These are phyloP conservation scores for Bradypus variegatus DNA, from an alignment of 2,797 vertebrate species.

Conservation along the genomic window DNA sequence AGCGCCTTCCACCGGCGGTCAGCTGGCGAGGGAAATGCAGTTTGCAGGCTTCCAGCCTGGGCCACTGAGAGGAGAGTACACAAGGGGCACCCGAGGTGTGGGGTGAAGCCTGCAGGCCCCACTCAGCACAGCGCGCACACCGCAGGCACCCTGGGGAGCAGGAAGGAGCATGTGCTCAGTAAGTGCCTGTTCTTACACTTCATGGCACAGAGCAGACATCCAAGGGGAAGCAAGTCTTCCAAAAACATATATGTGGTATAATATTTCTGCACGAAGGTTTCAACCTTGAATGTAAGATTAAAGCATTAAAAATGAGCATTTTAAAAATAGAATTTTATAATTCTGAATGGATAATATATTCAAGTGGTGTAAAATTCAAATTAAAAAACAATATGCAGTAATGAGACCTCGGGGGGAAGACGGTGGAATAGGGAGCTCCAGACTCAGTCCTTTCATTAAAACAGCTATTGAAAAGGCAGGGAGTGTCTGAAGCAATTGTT, in stretches of 20 bases:
- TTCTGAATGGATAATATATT: background rate
- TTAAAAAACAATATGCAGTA: background rate
- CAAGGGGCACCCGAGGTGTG: background rate
- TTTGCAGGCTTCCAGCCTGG: background rate
- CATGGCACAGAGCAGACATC: background rate
- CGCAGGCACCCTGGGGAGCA: background rate
- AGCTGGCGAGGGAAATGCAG: background rate
- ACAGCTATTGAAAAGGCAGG: too few species aligned
- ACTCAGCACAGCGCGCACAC: background rate
- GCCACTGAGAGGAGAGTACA: background rate
- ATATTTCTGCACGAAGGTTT: background rate
- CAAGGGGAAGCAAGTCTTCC: background rate
- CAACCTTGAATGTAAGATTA: background rate
- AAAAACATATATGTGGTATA: background rate
- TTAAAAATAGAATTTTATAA: background rate
- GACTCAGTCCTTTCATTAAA: too few species aligned
- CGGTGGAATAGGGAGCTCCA: too few species aligned
- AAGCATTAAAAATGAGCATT: background rate
- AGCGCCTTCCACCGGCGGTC: background rate
- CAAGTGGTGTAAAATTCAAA: background rate
- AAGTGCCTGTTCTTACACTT: background rate
- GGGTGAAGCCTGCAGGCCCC: background rate
- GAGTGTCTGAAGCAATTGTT: too few species aligned
- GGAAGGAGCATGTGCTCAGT: background rate
- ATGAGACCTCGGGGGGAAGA: background rate